A percentile compares a stretch with the other conserved stretches of the same genome.
phyloP scores from a whole-genome alignment of 2,888 invertebrate genomes.

The Meiosimyza decipiens region DNA sequence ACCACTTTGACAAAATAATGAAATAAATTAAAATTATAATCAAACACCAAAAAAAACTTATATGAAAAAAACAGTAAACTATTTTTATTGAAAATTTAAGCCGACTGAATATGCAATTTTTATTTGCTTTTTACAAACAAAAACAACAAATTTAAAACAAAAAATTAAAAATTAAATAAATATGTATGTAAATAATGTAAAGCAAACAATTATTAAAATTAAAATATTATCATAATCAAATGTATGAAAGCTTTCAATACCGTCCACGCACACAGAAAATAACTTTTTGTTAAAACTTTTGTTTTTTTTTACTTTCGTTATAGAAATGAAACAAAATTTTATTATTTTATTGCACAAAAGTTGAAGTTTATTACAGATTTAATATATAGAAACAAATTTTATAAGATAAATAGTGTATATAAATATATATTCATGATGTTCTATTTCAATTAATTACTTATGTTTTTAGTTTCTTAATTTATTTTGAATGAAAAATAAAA shows the following conservation, averaged over 20 bases:
- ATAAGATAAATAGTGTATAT: no score
- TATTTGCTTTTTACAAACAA: conserved; percentile 28
- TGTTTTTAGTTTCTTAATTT: no score
- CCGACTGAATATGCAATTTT: conserved; percentile 30
- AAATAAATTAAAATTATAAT: conserved; percentile 6
- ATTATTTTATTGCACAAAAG: conserved; percentile 29
- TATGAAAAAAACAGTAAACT: conserved; percentile 12
- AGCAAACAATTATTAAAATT: conserved; percentile 17
- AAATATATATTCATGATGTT: no score
- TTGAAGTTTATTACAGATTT: conserved; percentile 16
- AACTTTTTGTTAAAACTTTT: neutral
- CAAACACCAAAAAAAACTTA: neutral
- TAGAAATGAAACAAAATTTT: neutral
- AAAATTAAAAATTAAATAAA: conserved; percentile 15
- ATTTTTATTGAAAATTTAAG: conserved; percentile 27
- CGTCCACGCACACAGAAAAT: conserved; percentile 33
- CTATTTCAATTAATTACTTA: no score
- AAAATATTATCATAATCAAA: conserved; percentile 8
- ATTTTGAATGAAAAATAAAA: no score
- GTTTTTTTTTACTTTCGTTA: neutral
- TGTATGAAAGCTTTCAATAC: conserved; percentile 30
- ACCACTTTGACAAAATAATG: conserved; percentile 27
- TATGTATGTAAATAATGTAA: conserved; percentile 31
- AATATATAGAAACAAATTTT: no score
- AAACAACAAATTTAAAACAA: conserved; percentile 35